A percentile compares a stretch with the other conserved stretches of the same genome.
Conservation (phyloP, 2,113 vertebrate species). For the Paramisgurnus dabryanus region DNA sequence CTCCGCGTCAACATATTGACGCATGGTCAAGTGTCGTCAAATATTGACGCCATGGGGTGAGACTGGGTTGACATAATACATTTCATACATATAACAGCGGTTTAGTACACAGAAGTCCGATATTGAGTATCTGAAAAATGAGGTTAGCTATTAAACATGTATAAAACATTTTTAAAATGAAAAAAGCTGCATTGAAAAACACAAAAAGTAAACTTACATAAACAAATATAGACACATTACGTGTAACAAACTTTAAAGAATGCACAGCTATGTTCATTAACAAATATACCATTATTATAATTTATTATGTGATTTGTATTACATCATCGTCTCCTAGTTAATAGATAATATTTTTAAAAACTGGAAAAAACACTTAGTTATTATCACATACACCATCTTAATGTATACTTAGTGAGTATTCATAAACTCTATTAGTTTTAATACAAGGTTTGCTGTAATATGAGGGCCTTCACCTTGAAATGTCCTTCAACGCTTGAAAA, state of each 20-base stretch:
- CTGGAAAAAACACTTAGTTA: no score
- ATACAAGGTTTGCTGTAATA: background rate
- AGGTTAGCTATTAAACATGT: conserved; percentile 9
- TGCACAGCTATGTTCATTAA: background rate
- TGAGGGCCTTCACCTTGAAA: background rate
- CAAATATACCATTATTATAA: background rate
- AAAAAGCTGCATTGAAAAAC: background rate
- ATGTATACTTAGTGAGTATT: no score
- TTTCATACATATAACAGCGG: background rate
- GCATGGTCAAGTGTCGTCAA: no score
- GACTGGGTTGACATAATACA: background rate
- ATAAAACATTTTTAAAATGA: background rate
- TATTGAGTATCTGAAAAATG: background rate
- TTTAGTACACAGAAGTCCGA: background rate
- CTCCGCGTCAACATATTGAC: no score
- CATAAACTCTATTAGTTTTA: background rate
- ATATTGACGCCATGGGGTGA: no score
- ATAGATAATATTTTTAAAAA: no score
- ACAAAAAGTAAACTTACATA: background rate
- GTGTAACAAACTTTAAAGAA: background rate
- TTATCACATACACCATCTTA: no score
- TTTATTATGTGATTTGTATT: background rate
- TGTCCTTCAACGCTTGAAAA: background rate
- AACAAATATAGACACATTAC: background rate
- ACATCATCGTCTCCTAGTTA: background rate